Conservation (phyloP, 2,797 vertebrate species). For the Microctenopoma lineatum region DNA sequence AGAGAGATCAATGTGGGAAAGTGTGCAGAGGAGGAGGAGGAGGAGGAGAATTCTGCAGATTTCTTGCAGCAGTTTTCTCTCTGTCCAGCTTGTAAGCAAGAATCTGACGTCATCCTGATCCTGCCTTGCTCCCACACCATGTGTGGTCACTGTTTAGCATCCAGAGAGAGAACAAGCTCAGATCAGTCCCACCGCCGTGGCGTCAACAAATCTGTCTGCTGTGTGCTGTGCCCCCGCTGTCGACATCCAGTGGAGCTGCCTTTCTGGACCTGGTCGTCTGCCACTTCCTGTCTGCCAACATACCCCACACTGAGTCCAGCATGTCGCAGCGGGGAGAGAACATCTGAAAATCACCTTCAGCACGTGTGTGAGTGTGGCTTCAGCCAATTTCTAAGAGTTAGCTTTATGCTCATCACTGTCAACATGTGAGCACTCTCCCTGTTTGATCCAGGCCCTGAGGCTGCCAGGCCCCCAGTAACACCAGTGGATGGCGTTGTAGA, state of each 20-base stretch:
- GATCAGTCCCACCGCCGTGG: neutral
- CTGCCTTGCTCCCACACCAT: constrained; percentile 80
- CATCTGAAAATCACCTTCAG: neutral
- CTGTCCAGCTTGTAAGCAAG: constrained; percentile 69
- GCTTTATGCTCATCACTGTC: neutral
- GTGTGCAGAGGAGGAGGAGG: constrained; percentile 10
- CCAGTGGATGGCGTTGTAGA: constrained; percentile 70
- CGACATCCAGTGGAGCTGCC: constrained; percentile 76
- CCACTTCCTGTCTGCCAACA: constrained; percentile 70
- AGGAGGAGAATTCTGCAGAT: constrained; percentile 17
- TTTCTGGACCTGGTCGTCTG: constrained; percentile 69
- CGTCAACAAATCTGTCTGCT: constrained; percentile 31
- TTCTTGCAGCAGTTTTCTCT: constrained; percentile 27
- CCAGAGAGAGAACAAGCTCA: constrained; percentile 14
- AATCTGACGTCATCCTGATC: constrained; percentile 56
- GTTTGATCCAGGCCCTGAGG: constrained; percentile 19
- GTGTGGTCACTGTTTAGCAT: constrained; percentile 67
- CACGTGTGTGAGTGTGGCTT: constrained; percentile 35
- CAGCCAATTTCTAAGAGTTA: neutral
- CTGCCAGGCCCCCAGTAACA: constrained; percentile 10
- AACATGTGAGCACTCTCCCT: neutral
- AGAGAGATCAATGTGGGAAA: constrained; percentile 4
- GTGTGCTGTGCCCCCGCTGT: constrained; percentile 72
- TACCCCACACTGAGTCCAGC: constrained; percentile 56
- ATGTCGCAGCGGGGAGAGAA: neutral